phyloP scores from a whole-genome alignment of 2,888 invertebrate genomes.

The Tryphoninae sp. region DNA sequence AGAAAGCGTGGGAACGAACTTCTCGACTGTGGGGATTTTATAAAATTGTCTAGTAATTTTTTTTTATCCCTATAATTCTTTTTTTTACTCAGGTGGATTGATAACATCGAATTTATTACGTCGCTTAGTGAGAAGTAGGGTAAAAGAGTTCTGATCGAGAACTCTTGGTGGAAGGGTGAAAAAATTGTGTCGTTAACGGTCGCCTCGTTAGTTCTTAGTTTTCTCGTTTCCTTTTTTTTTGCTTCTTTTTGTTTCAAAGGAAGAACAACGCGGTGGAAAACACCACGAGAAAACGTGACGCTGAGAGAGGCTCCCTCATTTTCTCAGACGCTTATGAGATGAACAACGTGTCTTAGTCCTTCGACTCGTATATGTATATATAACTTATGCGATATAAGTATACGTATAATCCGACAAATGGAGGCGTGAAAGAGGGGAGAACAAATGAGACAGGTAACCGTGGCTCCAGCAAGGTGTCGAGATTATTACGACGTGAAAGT shows the following conservation, averaged over 20 bases:
- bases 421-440: slow-evolving; percentile 33
- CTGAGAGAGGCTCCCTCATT: neutral
- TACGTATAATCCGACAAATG: slow-evolving; percentile 15
- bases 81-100: too few species aligned
- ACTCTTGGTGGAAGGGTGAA: too few species aligned
- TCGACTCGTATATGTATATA: neutral
- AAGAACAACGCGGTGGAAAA: neutral
- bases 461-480: slow-evolving; percentile 62
- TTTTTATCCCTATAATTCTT: neutral
- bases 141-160: too few species aligned
- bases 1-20: neutral
- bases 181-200: neutral
- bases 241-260: neutral
- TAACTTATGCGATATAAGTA: neutral
- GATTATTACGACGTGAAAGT: slow-evolving; percentile 72
- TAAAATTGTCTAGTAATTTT: neutral
- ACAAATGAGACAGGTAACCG: slow-evolving; percentile 56
- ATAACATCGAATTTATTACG: neutral
- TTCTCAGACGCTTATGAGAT: neutral
- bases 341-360: neutral
- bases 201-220: neutral
- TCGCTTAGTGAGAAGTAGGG: too few species aligned
- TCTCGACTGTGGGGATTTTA: neutral
- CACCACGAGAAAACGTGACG: slow-evolving; percentile 1
- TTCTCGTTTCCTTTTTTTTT: neutral